Evolutionary conservation across 2,888 invertebrate species (phyloP), one percentile per base, ranked within the genome.

Genomic region (Cosmopolites sordidus): DNA sequence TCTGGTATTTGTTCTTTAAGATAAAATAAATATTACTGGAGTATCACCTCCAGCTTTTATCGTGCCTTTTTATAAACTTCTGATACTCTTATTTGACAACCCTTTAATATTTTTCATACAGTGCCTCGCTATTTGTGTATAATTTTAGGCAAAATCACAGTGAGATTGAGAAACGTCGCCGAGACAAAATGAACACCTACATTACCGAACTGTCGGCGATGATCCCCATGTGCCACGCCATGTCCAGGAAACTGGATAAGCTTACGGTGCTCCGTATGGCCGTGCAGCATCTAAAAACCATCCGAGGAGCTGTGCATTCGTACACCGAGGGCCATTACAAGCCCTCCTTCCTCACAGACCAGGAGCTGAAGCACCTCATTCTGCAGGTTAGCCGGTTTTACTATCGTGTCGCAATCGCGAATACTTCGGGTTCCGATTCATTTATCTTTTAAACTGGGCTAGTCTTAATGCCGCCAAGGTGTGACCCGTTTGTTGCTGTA

Each of bases 181-280:
- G 96, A 22, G 94, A 96, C 73, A 96, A 95, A 76, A 96, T 96
- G 94, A 96, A 96, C 76, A 90, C 89, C 0, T 94, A 93, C 74
- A 95, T 96, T 64, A 83, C 87, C 2, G 93, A 96, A 72, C 73
- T 96, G 51, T 89, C 92, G 46, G 79, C 87, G 1, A 87, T 96
- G 84, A 83, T 96, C 15, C 96, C 95, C 0, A 92, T 93, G 91
- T 96, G 95, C 70, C 87, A 88, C 64, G 91, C 92, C 2, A 90
- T 93, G 89, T 87, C 92, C 27, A 79, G 93, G 49, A 96, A 96
- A 75, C 76, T 95, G 66, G 96, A 96, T 76, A 96, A 96, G 75
- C 77, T 96, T 62, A 95, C 94, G 0, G 86, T 86, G 17, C 76
- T 96, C 17, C 79, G 94, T 1, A 90, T 95, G 92, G 92, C 94